A percentile compares a stretch with the other conserved stretches of the same genome.
These are phyloP conservation scores for Physella acuta DNA, from an alignment of 1,140 invertebrate genomes.

Conservation along the genomic window DNA sequence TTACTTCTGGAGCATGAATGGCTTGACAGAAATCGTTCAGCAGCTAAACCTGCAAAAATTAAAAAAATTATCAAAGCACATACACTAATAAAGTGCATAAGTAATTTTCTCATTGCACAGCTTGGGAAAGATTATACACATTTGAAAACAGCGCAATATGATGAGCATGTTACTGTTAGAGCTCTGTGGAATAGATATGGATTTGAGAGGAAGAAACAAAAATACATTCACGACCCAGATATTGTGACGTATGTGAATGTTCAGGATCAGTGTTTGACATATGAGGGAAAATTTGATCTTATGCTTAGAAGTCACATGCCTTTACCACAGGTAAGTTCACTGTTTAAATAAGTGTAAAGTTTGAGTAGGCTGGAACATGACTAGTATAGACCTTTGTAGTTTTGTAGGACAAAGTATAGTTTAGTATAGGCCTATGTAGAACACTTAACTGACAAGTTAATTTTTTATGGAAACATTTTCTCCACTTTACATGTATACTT, in stretches of 20 bases:
- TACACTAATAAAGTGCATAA: slow-evolving; percentile 24
- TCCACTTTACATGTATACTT: no score
- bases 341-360: no score
- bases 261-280: slow-evolving; percentile 13
- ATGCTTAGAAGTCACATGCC: slow-evolving; percentile 7
- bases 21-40: slow-evolving; percentile 13
- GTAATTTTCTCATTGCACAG: slow-evolving; percentile 23
- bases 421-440: no score
- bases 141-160: slow-evolving; percentile 38
- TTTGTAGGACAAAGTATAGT: no score
- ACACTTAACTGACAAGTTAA: no score
- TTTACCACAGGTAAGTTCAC: slow-evolving; percentile 5
- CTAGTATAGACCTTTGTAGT: not conserved
- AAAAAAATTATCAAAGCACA: not conserved
- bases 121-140: slow-evolving; percentile 31
- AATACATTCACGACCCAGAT: slow-evolving; percentile 12
- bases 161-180: slow-evolving; percentile 40
- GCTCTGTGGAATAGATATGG: slow-evolving; percentile 43
- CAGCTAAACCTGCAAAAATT: not conserved
- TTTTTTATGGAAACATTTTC: no score
- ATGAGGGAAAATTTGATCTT: not conserved
- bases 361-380: not conserved
- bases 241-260: slow-evolving; percentile 2
- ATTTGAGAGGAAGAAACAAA: slow-evolving; percentile 21
- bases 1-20: slow-evolving; percentile 31